A percentile compares a stretch with the other conserved stretches of the same genome.
phyloP scores from a whole-genome alignment of 2,888 invertebrate genomes.

The Dicyrtoma fusca region DNA sequence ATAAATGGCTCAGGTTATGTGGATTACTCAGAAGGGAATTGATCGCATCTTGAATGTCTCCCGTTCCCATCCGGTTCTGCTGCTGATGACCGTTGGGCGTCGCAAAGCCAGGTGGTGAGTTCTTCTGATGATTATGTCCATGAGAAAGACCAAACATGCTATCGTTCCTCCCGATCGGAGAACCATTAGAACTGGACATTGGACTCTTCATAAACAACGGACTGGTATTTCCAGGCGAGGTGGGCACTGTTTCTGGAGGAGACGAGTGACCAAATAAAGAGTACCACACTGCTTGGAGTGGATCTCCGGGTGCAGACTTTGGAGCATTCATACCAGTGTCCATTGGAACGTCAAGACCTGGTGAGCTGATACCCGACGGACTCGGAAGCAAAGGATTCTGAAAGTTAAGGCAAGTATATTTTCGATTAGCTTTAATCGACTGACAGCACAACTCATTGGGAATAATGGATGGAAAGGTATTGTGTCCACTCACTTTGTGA shows the following conservation, averaged over 20 bases:
- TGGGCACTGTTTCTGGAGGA: conserved; percentile 51
- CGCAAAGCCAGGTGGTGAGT: conserved; percentile 52
- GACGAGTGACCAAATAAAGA: conserved; percentile 55
- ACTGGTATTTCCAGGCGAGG: conserved; percentile 54
- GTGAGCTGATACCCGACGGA: conserved; percentile 56
- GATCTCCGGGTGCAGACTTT: conserved; percentile 54
- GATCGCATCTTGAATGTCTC: conserved; percentile 59
- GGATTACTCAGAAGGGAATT: conserved; percentile 59
- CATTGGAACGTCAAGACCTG: conserved; percentile 55
- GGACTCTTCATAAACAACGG: conserved; percentile 56
- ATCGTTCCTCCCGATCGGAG: conserved; percentile 50
- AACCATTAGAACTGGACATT: conserved; percentile 50
- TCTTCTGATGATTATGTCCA: conserved; percentile 37
- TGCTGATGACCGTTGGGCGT: conserved; percentile 49
- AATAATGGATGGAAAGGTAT: not conserved
- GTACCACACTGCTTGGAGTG: conserved; percentile 55
- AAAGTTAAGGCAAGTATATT: not conserved
- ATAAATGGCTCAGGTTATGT: conserved; percentile 59
- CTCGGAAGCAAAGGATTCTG: conserved; percentile 59
- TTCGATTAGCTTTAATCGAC: not conserved
- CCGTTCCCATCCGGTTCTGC: conserved; percentile 42
- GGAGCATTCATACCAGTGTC: conserved; percentile 55
- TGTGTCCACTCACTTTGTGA: conserved; percentile 54
- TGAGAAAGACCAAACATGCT: conserved; percentile 48
- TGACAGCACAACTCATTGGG: not conserved